Base-by-base conservation (phyloP, 2,888 invertebrate species). In the Oxycera nigricornis region DNA sequence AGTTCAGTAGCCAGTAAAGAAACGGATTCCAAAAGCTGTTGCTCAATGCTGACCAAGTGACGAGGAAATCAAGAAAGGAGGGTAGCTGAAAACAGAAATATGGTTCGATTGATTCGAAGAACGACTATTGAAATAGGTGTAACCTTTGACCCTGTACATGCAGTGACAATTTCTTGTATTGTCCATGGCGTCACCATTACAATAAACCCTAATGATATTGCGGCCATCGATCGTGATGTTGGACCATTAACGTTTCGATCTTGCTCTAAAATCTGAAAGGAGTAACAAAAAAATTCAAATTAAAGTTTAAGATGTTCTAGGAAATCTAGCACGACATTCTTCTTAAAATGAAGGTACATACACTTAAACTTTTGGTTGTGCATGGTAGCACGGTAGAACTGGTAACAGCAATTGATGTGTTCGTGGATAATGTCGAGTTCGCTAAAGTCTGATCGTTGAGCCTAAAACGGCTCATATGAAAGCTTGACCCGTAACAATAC, bases 11-110 rank as follows among this genome's bases (percentile, higher is more conserved):
- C 94, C 94, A 94, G 84, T 94, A 95, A 75, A 95, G 89, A 82
- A 95, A 94, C 1, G 94, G 94, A 85, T 95, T 94, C 94, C 94
- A 94, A 83, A 95, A 93, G 83, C 94, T 94, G 87, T 94, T 94
- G 83, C 94, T 94, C 73, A 94, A 86, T 2, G 94, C 94, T 79
- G 94, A 86, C 94, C 94, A 95, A 68, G 94, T 94, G 75, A 94
- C 93, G 74, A 94, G 87, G 84, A 95, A 95, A 83, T 95, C 94
- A 80, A 95, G 86, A 76, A 91, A 90, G 39, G 92, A 91, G 1
- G 94, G 94, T 76, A 94, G 91, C 89, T 93, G 84, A 72, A 31
- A n/a, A 28, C 2, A 24, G 31, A 61, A 61, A 17, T 7, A 3
- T 61, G 17, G 17, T 55, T 55, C 7, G 4, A 17, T 11, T 61